Conservation (phyloP, 2,888 invertebrate genomes). For the Arctia plantaginis region DNA sequence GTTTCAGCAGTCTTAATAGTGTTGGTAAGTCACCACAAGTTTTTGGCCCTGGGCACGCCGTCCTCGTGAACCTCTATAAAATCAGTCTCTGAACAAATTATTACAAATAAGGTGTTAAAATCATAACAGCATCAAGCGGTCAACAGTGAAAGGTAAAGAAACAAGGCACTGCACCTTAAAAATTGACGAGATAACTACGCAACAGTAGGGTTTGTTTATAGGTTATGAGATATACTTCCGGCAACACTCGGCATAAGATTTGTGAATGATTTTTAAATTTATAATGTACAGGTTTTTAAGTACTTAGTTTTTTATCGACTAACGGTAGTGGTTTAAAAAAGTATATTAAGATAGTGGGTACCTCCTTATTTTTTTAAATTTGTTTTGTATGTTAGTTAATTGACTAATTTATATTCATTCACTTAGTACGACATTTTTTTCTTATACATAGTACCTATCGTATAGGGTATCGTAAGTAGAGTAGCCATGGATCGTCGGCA, state of each 20-base stretch:
- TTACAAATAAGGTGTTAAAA: conserved; percentile 62
- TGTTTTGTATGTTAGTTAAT: neutral
- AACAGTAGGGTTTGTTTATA: neutral
- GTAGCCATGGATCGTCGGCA: no score
- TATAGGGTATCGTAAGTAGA: no score
- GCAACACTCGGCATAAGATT: neutral
- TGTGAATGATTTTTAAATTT: neutral
- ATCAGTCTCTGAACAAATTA: conserved; percentile 15
- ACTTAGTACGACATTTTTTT: no score
- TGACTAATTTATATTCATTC: neutral
- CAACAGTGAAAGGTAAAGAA: conserved; percentile 70
- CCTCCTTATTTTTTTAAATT: neutral
- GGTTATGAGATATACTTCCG: neutral
- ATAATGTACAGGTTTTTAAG: no score
- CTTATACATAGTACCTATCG: no score
- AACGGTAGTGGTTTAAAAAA: neutral
- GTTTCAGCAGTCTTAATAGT: no score
- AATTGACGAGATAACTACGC: neutral
- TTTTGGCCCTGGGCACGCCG: no score
- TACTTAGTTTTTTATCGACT: neutral
- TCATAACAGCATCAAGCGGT: conserved; percentile 60
- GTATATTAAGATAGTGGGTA: neutral
- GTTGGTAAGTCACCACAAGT: no score
- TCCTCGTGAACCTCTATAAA: neutral
- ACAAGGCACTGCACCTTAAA: conserved; percentile 53